A percentile compares a stretch with the other conserved stretches of the same genome.
Evolutionary conservation across 2,113 vertebrate species (phyloP).

Genomic region (Lophochroa leadbeateri): DNA sequence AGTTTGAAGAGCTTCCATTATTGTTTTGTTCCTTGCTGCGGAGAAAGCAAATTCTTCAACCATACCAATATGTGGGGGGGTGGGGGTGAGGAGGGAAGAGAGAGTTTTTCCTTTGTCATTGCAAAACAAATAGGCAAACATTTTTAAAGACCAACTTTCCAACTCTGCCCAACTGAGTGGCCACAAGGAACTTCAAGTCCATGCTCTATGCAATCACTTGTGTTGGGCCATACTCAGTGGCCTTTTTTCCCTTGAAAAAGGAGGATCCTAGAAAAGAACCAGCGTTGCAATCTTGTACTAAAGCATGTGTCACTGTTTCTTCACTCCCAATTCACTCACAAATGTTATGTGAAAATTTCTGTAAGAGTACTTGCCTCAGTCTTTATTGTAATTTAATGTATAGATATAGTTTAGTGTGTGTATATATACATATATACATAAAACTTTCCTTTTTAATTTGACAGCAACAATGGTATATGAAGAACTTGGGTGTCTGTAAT

Average conservation of each 20-base stretch:
- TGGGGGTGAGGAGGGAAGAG: background rate
- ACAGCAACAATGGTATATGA: background rate
- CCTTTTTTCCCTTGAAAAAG: background rate
- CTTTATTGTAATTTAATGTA: background rate
- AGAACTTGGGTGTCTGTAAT: background rate
- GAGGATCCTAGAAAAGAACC: background rate
- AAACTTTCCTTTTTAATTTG: background rate
- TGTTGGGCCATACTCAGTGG: background rate
- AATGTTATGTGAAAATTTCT: background rate
- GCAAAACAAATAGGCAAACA: background rate
- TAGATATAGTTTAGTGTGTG: background rate
- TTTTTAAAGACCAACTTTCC: background rate
- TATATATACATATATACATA: background rate
- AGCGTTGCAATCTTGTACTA: background rate
- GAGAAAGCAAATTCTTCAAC: slow-evolving; percentile 46
- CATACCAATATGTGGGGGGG: background rate
- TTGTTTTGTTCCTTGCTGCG: slow-evolving; percentile 41
- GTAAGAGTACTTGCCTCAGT: background rate
- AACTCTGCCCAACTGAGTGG: background rate
- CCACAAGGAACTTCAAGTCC: background rate
- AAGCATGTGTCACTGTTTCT: background rate
- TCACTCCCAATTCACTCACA: background rate
- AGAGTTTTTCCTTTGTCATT: background rate
- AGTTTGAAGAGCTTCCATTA: slow-evolving; percentile 57
- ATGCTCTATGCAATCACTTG: background rate